Base-by-base conservation (phyloP, 2,888 invertebrate genomes). In the Sthenelais limicola region DNA sequence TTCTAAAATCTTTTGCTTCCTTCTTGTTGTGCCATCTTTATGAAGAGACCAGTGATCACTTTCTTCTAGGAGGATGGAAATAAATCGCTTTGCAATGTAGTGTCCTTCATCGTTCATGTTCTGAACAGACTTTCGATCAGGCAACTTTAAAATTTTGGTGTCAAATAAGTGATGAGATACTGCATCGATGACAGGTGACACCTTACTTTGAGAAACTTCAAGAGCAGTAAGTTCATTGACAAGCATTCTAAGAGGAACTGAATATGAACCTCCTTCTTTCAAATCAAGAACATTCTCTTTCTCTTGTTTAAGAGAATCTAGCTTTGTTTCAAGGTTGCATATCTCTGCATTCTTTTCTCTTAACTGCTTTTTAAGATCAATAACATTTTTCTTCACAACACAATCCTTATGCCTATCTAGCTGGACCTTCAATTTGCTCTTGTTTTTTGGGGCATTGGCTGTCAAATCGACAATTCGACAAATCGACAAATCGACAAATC, bases 61-160 rank as follows among this genome's bases (percentile, higher is more conserved):
- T 3, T 21, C 66, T 26, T 35, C 38, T 5, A 66, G 38, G 15
- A 24, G 18, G 9, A 43, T 2, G 30, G 66, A n/a, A 15, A 66
- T 35, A 18, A 32, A 66, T 18, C 66, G n/a, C 43, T 35, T 66
- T 18, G 28, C 28, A n/a, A 66, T 26, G 26, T 38, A 66, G 21
- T 66, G 66, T 66, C 66, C 66, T 43, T 66, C 66, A 43, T 66
- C 66, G 21, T 43, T 43, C 7, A 66, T 66, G 9, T 35, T 35
- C 24, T 66, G 66, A 21, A 66, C 33, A 21, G 38, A 38, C 26
- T 66, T 66, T 43, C 66, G 30, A n/a, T 66, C 66, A 38, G 66
- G 43, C 24, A 66, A 43, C 7, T 30, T 1, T n/a, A 24, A 1
- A 38, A 66, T 38, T 5, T 35, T 38, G 12, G 26, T 26, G 26